Evolutionary conservation across 1,140 invertebrate species (phyloP), one percentile per base, ranked within the genome.

Genomic region (Neomicropteryx cornuta): DNA sequence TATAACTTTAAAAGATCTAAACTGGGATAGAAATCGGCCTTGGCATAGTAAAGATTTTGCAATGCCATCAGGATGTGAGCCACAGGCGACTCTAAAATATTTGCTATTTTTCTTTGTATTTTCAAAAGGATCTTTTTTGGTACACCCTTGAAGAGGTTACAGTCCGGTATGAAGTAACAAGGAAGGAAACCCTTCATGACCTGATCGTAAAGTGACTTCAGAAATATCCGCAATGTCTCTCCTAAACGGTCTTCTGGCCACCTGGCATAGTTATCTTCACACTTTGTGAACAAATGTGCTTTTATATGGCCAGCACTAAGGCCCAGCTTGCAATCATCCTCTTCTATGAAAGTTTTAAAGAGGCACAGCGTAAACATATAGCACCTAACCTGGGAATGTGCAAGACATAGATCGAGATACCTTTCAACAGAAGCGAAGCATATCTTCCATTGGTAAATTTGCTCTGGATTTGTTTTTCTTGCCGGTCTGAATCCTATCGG

Each of bases 211-310:
- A 74, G 73, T 31, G 68, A 72, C 13, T 68, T 58, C 0, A 87
- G 60, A 30, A 87, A 70, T 18, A 68, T 57, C 29, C 74, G 51
- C n/a, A 87, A 47, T 22, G 71, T 73, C 45, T 76, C 71, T 11
- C 83, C 83, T 1, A 82, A 60, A 23, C 75, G 61, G 53, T 79
- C 72, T 44, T 84, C 77, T 0, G 76, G 68, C 82, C 81, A 87
- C 31, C 68, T 73, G 2, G 68, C 67, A 45, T 71, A 73, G 42
- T 78, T 72, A 18, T 73, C 72, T 52, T 88, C 83, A 42, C 81
- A 79, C 55, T 84, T 69, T 79, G 79, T 84, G 51, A 83, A 86
- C n/a, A 88, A 53, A 49, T 80, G 75, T 36, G 77, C 79, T 37
- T 79, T 72, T n/a, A 87, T 70, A 51, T 87, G 83, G 37, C 76